phyloP scores from a whole-genome alignment of 2,797 vertebrate species.

The Botia kubotai region DNA sequence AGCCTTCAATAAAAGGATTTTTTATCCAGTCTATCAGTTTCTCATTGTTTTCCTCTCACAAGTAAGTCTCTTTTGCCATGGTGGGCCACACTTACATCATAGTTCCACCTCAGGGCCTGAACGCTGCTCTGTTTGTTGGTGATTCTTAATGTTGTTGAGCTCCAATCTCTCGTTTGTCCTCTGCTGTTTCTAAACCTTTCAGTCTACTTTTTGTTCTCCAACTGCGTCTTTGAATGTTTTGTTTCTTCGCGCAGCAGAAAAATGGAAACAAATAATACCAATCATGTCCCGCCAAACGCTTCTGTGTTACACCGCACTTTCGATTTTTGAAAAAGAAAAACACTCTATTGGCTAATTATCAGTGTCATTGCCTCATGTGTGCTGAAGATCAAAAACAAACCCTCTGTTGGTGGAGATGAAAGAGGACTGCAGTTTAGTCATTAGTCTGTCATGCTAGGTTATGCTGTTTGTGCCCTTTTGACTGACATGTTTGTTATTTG shows the following conservation, averaged over 20 bases:
- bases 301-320: neutral
- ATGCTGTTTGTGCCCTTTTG: constrained; percentile 15
- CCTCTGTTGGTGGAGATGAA: constrained; percentile 39
- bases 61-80: neutral
- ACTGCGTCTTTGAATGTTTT: neutral
- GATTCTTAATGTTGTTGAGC: neutral
- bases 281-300: neutral
- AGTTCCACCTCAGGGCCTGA: neutral
- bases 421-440: constrained; percentile 39
- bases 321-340: neutral
- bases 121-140: neutral
- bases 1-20: constrained; percentile 28
- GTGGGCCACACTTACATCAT: neutral
- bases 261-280: neutral
- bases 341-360: constrained; percentile 20
- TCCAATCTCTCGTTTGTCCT: neutral
- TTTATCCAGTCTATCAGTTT: neutral
- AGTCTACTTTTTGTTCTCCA: neutral
- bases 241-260: neutral
- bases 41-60: constrained; percentile 11
- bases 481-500: constrained; percentile 33
- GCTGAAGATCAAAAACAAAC: neutral
- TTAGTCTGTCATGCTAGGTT: constrained; percentile 48
- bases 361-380: neutral
- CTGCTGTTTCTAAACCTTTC: neutral